Evolutionary conservation across 2,888 invertebrate species (phyloP), one percentile per base, ranked within the genome.

Genomic region (Drosophila kambysellisi): DNA sequence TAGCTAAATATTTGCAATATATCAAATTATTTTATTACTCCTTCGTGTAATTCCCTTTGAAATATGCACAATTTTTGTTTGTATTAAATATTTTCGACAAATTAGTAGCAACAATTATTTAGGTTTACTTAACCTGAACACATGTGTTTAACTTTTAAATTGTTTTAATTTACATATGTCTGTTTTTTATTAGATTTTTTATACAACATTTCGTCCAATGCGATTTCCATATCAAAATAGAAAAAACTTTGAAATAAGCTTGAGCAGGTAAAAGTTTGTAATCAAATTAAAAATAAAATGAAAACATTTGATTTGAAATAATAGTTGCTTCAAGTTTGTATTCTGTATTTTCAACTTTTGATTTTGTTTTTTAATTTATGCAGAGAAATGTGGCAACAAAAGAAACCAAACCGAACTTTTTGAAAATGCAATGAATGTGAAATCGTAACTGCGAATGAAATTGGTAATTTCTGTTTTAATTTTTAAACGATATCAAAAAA

Each of bases 1-100:
- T 76, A 58, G 33, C 65, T 63, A 63, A 76, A 76, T 63, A 78
- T 76, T 70, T 65, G 62, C 70, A 70, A 71, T 68, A 62, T 53
- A 63, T 62, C 32, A 68, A 59, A 68, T 71, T 69, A 62, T 71
- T 76, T 66, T 54, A 76, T 58, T 48, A 53, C 25, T 12, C 37
- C 51, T 37, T 59, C 46, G 51, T 35, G 32, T 68, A 68, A 74
- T 68, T 63, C 58, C 67, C 74, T 17, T n/a, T 41, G 43, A 52
- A 52, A 46, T 70, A 70, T 53, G 29, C 46, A 33, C 50, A 70
- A 41, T 11, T 43, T 46, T 8, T 60, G 48, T 61, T 46, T 46
- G 43, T 46, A 20, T 37, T 32, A 61, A 58, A 71, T 58, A 37
- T 48, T 43, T 54, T 32, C 39, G 2, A 32, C 11, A 39, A 48